Evolutionary conservation across 2,888 invertebrate genomes (phyloP), one percentile per base, ranked within the genome.

Genomic region (Perithous albicinctus): DNA sequence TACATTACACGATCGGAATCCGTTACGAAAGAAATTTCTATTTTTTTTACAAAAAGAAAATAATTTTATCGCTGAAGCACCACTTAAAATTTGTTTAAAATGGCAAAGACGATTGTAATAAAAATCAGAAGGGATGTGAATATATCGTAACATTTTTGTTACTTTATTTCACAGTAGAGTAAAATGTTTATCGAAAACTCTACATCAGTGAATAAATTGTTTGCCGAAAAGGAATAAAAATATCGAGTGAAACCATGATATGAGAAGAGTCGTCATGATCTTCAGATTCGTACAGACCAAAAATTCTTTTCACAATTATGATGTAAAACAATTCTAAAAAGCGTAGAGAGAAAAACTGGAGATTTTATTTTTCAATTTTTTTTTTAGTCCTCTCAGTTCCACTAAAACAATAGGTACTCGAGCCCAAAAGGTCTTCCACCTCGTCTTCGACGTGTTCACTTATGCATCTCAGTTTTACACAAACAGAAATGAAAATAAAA

Each of bases 401-500:
- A 2, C 23, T 51, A 23, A 1, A 51, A 51, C 23, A 51, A 51
- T 51, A 51, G 23, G 12, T 10, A 23, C 51, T 51, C 20, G 10
- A 23, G 12, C 10, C 12, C 2, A 2, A 23, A 51, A 51, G 51
- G 51, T 56, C 54, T 29, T 29, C 7, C 2, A 26, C 54, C 29
- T 29, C 15, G 29, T 15, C 59, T 61, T 61, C 10, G 3, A 61
- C 35, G 35, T 61, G 35, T 61, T 61, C 59, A 38, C 59, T 61
- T 61, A 20, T 61, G 59, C 59, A 61, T 61, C 59, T 38, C 59
- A n/a, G 59, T 35, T 20, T 35, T 35, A 35, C 35, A 20, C 32
- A 61, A 61, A 63, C 38, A 63, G 5, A 63, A 41, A 63, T 20
- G 61, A 63, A 63, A 63, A 38, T 20, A 3, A 29, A 26, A 20